Evolutionary conservation across 1,140 invertebrate species (phyloP), one percentile per base, ranked within the genome.

Genomic region (Drosophila chauvacae): DNA sequence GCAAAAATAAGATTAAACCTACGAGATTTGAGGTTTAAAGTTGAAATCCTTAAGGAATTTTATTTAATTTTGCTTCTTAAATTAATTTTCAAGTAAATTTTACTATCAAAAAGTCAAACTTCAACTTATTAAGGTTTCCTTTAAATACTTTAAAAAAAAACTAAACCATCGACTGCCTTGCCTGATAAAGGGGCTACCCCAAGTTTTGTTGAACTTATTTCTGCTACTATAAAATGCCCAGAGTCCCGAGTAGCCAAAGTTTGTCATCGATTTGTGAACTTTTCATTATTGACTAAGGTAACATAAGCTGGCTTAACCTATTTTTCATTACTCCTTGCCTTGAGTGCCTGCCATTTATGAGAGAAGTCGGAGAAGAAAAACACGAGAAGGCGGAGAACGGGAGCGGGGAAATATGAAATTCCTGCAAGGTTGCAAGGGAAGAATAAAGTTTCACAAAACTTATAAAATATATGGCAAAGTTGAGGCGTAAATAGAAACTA

Each of bases 401-500:
- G 42, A 35, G 44, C 14, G 42, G 11, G 1, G 53, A 55, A 75
- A 59, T 57, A 60, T 41, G 56, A 48, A 74, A 42, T 77, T 65
- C 74, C 56, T 47, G 56, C 74, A 77, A 69, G 74, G 56, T 68
- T 77, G 74, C 39, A 45, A 37, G 23, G 13, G 10, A 71, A 45
- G 37, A 71, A 55, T 71, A 68, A 72, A 72, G 69, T 72, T 72
- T 71, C 44, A 42, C 70, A 33, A 26, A 79, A 74, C 63, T 80
- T 87, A 84, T 87, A 80, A 88, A 83, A 77, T 87, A 80, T 83
- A 62, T 57, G 71, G 63, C 45, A 80, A 87, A 80, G 63, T 77
- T 74, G 50, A 55, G 72, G 61, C 76, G 72, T 58, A 70, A 84
- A 88, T 80, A 70, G 77, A 77, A 88, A 80, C 78, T 81, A 72